Evolutionary conservation across 1,140 invertebrate genomes (phyloP).

Genomic region (Spodoptera litura): DNA sequence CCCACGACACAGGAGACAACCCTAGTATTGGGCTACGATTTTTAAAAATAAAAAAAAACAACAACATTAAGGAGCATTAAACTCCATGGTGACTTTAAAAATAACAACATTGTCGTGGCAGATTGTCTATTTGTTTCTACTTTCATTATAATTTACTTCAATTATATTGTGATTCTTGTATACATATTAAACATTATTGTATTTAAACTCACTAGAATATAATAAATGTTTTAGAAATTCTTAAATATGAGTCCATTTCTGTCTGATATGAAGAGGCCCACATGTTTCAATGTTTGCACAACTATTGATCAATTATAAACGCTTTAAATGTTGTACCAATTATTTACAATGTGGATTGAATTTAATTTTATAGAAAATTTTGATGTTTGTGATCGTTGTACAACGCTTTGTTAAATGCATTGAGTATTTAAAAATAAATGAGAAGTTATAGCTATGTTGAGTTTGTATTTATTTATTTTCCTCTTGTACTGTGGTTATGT

Average conservation of each 20-base stretch:
- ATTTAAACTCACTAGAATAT: too few relatives aligned
- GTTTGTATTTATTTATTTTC: slow-evolving; percentile 28
- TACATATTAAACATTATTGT: too few relatives aligned
- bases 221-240: background rate
- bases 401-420: slow-evolving; percentile 80
- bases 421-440: slow-evolving; percentile 66
- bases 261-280: slow-evolving; percentile 57
- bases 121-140: too few relatives aligned
- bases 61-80: too few relatives aligned
- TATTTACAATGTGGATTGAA: slow-evolving; percentile 75
- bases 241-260: background rate
- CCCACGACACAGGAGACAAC: too few relatives aligned
- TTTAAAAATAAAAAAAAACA: too few relatives aligned
- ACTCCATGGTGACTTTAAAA: too few relatives aligned
- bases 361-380: slow-evolving; percentile 79
- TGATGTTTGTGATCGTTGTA: slow-evolving; percentile 80
- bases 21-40: too few relatives aligned
- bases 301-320: slow-evolving; percentile 81
- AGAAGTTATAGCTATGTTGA: slow-evolving; percentile 53
- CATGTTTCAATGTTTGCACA: slow-evolving; percentile 60
- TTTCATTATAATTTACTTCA: too few relatives aligned
- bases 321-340: slow-evolving; percentile 82
- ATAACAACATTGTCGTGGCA: too few relatives aligned
- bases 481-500: too few relatives aligned
- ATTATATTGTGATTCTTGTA: too few relatives aligned